Percentiles rank a stretch among this genome's conserved stretches.
Evolutionary conservation across 2,888 invertebrate genomes (phyloP).

Genomic region (Deilephila elpenor): DNA sequence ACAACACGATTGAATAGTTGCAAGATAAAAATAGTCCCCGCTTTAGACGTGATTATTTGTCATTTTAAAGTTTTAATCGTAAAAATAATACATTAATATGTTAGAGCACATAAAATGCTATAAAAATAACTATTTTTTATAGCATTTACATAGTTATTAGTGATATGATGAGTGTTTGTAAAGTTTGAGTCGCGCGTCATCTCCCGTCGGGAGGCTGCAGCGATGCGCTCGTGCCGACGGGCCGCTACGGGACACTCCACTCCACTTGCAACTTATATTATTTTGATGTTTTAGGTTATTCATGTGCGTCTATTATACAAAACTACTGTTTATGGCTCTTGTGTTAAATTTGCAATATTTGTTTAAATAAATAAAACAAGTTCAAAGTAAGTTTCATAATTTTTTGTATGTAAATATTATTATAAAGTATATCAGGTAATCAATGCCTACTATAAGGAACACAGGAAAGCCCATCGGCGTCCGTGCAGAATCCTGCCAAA

Average conservation of each 20-base stretch:
- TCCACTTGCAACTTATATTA: background rate
- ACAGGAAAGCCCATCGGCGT: no score
- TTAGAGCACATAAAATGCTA: background rate
- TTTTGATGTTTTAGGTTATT: no score
- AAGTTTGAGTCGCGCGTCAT: background rate
- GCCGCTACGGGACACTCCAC: background rate
- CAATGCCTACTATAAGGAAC: no score
- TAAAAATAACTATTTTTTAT: background rate
- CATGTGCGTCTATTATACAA: no score
- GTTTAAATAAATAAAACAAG: no score
- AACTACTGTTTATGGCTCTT: no score
- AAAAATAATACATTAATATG: background rate
- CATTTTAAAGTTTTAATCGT: background rate
- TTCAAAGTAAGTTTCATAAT: no score
- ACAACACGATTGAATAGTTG: background rate
- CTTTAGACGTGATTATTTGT: background rate
- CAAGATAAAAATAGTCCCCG: background rate
- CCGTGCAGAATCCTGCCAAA: no score
- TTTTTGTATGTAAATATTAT: no score
- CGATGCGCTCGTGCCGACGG: background rate
- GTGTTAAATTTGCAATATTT: no score
- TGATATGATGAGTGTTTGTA: background rate
- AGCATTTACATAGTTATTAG: background rate
- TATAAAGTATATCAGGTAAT: no score
- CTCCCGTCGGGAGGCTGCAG: background rate